Conservation (phyloP, 2,888 invertebrate genomes). For the Cyrtodaria siliqua region DNA sequence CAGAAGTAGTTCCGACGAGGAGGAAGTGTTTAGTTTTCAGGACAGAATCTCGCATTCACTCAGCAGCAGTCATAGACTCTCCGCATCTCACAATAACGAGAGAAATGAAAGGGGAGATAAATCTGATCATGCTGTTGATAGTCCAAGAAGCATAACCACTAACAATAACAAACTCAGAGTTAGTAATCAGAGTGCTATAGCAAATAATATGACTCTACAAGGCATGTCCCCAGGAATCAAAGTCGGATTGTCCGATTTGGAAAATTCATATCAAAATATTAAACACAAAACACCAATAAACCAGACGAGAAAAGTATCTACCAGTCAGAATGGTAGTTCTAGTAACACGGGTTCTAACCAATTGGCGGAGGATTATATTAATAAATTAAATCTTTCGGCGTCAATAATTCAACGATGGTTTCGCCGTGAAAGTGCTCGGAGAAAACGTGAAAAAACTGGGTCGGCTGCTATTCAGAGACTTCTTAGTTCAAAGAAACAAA, state of each 20-base stretch:
- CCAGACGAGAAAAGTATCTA: slow-evolving; percentile 72
- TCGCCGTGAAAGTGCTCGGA: slow-evolving; percentile 64
- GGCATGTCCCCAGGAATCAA: slow-evolving; percentile 78
- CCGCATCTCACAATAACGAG: slow-evolving; percentile 23
- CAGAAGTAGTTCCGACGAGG: slow-evolving; percentile 73
- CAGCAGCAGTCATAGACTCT: slow-evolving; percentile 23
- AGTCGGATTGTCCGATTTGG: slow-evolving; percentile 81
- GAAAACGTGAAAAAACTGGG: slow-evolving; percentile 64
- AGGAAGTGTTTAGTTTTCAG: slow-evolving; percentile 54
- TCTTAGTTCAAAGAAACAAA: slow-evolving; percentile 78
- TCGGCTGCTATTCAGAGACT: slow-evolving; percentile 82
- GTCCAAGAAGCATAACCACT: slow-evolving; percentile 23
- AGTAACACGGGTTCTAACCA: slow-evolving; percentile 62
- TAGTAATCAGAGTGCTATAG: slow-evolving; percentile 68
- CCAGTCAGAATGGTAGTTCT: slow-evolving; percentile 24
- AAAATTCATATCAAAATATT: slow-evolving; percentile 85
- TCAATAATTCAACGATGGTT: slow-evolving; percentile 83
- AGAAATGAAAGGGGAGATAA: slow-evolving; percentile 15
- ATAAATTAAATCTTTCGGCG: slow-evolving; percentile 78
- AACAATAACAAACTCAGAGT: slow-evolving; percentile 23
- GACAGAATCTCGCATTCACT: slow-evolving; percentile 51
- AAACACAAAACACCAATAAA: slow-evolving; percentile 85
- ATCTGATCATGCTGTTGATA: slow-evolving; percentile 24
- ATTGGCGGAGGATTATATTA: slow-evolving; percentile 80
- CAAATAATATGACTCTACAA: slow-evolving; percentile 83